Evolutionary conservation across 2,797 vertebrate genomes (phyloP), one percentile per base, ranked within the genome.

Genomic region (Diplodus puntazzo): DNA sequence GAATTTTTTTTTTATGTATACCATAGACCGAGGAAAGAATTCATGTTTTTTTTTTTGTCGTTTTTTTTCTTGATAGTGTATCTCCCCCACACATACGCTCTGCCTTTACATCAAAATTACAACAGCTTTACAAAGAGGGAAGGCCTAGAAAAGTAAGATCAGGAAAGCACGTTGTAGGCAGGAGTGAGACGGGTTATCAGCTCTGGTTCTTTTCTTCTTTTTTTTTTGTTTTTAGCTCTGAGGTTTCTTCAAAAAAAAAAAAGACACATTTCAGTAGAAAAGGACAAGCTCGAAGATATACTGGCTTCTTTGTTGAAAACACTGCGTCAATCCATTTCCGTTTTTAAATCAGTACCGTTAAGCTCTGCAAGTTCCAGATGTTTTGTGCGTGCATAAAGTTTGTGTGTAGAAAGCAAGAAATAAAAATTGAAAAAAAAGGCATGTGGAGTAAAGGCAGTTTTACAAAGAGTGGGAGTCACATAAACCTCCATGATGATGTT

Each of bases 61-160:
- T 73, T 88, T 87, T 83, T 90, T 93, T 91, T 92, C 92, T 86
- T 63, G 57, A 77, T 87, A 81, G 75, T 84, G 60, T 89, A 84
- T 92, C 83, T 78, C 84, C 84, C 86, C 64, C 73, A 87, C 82
- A 89, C 75, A 65, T 80, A 87, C 75, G 55, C 85, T 93, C 84
- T 90, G 83, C 88, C 88, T 96, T 96, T 90, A 96, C 93, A 94
- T 91, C 83, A 90, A 96, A 95, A 96, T 95, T 94, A 96, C 94
- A 96, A 96, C 93, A 93, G 94, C 90, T 95, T 95, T 91, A 96
- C 92, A 94, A 89, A 78, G 67, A 96, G 93, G 91, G 92, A 94
- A 96, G 94, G 87, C 88, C 93, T 92, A 94, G 92, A 95, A 96
- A 92, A 94, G 88, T 87, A 90, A 92, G 76, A 77, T 83, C 65